These are phyloP conservation scores for Myiozetetes cayanensis DNA, from an alignment of 2,113 vertebrate genomes.

Conservation along the genomic window DNA sequence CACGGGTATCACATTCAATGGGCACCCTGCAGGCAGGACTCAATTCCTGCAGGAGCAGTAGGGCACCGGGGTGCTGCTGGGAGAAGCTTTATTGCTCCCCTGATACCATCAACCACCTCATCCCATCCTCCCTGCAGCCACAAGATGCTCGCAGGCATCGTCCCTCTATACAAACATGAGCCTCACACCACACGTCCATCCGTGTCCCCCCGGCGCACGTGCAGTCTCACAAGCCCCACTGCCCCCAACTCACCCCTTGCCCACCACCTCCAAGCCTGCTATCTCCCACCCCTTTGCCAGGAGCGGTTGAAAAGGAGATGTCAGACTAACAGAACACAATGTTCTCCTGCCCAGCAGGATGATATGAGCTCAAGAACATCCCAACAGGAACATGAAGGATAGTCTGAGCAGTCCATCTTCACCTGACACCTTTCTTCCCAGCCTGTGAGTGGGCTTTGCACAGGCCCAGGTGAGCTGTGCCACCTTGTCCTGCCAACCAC, in stretches of 20 bases:
- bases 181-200: background rate
- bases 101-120: background rate
- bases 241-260: background rate
- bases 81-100: background rate
- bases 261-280: background rate
- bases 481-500: background rate
- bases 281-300: background rate
- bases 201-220: rapidly evolving
- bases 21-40: background rate
- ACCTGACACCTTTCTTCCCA: background rate
- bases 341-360: background rate
- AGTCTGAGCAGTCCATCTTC: background rate
- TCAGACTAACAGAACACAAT: background rate
- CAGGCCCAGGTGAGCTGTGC: background rate
- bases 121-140: background rate
- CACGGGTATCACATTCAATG: rapidly evolving
- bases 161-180: rapidly evolving
- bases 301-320: background rate
- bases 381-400: background rate
- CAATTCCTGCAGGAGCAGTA: background rate
- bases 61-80: background rate
- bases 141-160: rapidly evolving
- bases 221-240: rapidly evolving
- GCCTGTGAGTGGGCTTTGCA: background rate
- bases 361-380: background rate